Base-by-base conservation (phyloP, 2,113 vertebrate genomes). In the Pseudorectes ferrugineus region DNA sequence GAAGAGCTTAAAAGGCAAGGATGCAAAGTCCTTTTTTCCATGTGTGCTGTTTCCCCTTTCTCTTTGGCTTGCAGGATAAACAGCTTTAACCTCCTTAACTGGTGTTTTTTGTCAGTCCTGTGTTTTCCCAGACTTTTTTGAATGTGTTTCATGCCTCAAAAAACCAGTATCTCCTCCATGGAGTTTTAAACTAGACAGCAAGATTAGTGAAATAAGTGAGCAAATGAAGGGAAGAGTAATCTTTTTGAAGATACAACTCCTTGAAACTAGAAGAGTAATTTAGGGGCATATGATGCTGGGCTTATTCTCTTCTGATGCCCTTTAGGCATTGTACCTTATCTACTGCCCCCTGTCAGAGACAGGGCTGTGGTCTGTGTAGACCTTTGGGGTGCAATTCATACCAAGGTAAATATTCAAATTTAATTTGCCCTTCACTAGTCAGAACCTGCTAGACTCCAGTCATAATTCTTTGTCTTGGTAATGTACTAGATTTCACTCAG, bases 221-320 rank as follows among this genome's bases (percentile, higher is more conserved):
- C 9, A 84, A 65, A 68, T 23, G 4, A n/a, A 65, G 17, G 5
- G 24, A 86, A 72, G 35, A 59, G 8, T 35, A 83, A 51, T 84
- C 31, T 4, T 14, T 73, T 40, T 46, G 28, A 72, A 89, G 26
- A 48, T 40, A 28, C 8, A 75, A 23, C 4, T 45, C 31, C 24
- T 16, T 49, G 77, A 66, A 81, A 14, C 14, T 36, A 17, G 29
- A 20, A 77, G 25, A 40, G 12, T 77, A 73, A 19, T 45, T 76
- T 46, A 65, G 40, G 12, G 8, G 3, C 1, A 1, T 20, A 35
- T 65, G 43, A 52, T 2, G 1, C 18, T 23, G 10, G 26, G 5
- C 9, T 29, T 59, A 29, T 23, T 5, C 10, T 72, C 25, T 84
- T 89, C 40, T 51, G 13, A 25, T 21, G 12, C 31, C 51, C n/a